Evolutionary conservation across 2,113 vertebrate genomes (phyloP).

Genomic region (Salvator merianae): DNA sequence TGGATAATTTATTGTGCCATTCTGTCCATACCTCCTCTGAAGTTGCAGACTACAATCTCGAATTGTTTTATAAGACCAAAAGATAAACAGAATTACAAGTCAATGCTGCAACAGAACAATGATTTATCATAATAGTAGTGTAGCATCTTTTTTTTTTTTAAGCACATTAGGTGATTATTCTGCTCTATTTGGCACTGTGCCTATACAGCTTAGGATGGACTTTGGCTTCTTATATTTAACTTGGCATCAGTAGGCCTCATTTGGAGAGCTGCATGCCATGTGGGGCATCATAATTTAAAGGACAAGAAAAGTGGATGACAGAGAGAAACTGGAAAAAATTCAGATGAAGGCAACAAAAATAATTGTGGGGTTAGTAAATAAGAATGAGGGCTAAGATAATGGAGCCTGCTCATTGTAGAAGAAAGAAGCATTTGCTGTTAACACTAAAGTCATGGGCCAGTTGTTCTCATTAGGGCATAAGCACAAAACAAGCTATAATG

Average conservation of each 20-base stretch:
- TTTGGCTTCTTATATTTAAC: constrained; percentile 19
- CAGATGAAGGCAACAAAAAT: constrained; percentile 65
- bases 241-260: constrained; percentile 38
- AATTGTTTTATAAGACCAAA: background rate
- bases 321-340: constrained; percentile 51
- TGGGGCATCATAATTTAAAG: constrained; percentile 53
- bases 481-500: constrained; percentile 57
- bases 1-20: background rate
- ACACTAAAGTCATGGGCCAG: constrained; percentile 40
- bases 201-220: background rate
- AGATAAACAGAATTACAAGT: constrained; percentile 44
- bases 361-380: constrained; percentile 70
- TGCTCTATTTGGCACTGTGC: constrained; percentile 58
- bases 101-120: constrained; percentile 25
- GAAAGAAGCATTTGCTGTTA: constrained; percentile 60
- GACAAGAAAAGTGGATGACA: constrained; percentile 12
- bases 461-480: constrained; percentile 66
- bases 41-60: too few species aligned
- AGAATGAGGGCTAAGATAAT: constrained; percentile 63
- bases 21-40: background rate
- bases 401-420: constrained; percentile 36
- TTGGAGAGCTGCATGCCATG: constrained; percentile 43
- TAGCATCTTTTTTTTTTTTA: constrained; percentile 28
- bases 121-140: constrained; percentile 47
- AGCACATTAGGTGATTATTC: constrained; percentile 65